Evolutionary conservation across 1,140 invertebrate species (phyloP), one percentile per base, ranked within the genome.

Genomic region (Nylanderia fulva): DNA sequence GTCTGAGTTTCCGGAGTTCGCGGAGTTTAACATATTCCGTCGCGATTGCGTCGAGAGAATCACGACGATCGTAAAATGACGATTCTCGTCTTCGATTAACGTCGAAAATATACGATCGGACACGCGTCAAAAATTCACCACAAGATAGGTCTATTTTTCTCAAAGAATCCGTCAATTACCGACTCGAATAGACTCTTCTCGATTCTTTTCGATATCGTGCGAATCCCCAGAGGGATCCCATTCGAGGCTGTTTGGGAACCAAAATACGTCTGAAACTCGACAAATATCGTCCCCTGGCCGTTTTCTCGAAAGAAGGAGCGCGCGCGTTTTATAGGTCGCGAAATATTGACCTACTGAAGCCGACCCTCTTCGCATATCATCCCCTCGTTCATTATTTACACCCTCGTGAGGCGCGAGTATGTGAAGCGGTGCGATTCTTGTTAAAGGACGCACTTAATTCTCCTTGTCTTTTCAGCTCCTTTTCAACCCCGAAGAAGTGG

Each of bases 381-480:
- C 88, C 91, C 92, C 92, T 89, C 91, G 90, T 92, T 92, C 91
- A 92, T 92, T 92, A 92, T 92, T 92, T 91, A 92, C 91, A 90
- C 92, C 91, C 91, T 91, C 88, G 69, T 77, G 88, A 75, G 63
- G 69, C 82, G 42, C 76, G 72, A 77, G 84, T 85, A 86, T 84
- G 76, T 87, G 86, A 86, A 86, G 63, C 76, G 48, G 39, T 71
- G 63, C 68, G 64, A 86, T 87, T 80, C 88, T 89, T 66, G 68
- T 11, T 21, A 71, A 76, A 86, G 69, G 48, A 83, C 54, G 84
- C 85, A 83, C 83, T 90, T 85, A 88, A 88, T 91, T 91, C 86
- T 91, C 89, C 88, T 88, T 88, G 80, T 91, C 86, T 90, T 91
- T 90, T 84, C 90, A 91, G 84, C 71, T 80, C 85, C 82, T 76